Evolutionary conservation across 2,113 vertebrate genomes (phyloP), one percentile per base, ranked within the genome.

Genomic region (Pontoporia blainvillei): DNA sequence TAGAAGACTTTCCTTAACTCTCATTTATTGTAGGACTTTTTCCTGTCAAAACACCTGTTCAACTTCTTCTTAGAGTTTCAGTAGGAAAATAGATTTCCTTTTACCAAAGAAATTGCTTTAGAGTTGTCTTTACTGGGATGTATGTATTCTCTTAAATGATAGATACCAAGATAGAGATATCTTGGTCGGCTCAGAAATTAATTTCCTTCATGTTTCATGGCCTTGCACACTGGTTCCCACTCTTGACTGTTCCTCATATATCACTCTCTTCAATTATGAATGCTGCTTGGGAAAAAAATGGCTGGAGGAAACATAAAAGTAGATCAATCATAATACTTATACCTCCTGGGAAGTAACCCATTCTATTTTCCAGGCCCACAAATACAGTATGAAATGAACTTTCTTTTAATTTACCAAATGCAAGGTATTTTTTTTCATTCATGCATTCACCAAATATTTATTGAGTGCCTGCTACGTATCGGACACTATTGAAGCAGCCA

Each of bases 281-380:
- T 95, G 1, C 95, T 85, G 97, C 94, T 97, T 97, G 97, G 96
- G 90, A 91, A 97, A 90, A 90, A 97, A 97, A 84, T 82, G 72
- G 96, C 97, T 93, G 49, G 64, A 94, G 84, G 87, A 93, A 94
- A 88, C n/a, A 87, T 64, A 93, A 96, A 97, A 96, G 46, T 95
- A 94, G 93, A 98, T 97, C 95, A 97, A 92, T 97, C 97, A 97
- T 95, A 97, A 96, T 96, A 95, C 97, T 95, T 96, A 96, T 81
- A 94, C 90, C 93, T 96, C 95, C 93, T 95, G 75, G 92, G 75
- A 96, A 97, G 90, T 39, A 97, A n/a, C 71, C 54, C 96, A 96
- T 96, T 86, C 54, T 84, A 57, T 95, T 97, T 96, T 79, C 93
- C 90, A 85, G 75, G 86, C n/a, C 95, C 52, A 76, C 86, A 71